These are phyloP conservation scores for Stichodactyla mertensii DNA, from an alignment of 64 coral and sea anemone species.

Conservation along the genomic window DNA sequence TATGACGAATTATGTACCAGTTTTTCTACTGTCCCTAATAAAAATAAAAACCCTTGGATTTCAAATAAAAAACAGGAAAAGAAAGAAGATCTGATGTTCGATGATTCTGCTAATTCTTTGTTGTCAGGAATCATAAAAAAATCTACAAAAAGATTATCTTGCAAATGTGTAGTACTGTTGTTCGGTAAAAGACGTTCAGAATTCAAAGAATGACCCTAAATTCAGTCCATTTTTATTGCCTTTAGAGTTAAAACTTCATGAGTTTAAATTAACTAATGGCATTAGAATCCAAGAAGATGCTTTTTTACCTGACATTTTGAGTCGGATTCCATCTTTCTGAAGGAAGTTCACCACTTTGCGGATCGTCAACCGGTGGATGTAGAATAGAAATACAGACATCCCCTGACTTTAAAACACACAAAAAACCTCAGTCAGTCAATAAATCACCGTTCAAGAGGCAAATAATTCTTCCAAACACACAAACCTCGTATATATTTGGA, in stretches of 20 bases:
- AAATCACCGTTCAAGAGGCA: neutral
- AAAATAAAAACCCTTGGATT: neutral
- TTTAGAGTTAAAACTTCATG: neutral
- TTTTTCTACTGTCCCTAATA: neutral
- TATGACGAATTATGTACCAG: neutral
- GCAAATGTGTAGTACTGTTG: neutral
- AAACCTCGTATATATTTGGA: slow-evolving; percentile 99
- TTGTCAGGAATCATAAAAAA: neutral
- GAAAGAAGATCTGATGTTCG: neutral
- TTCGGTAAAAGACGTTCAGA: neutral
- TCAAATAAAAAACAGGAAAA: neutral
- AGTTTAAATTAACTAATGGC: neutral
- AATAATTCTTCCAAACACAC: neutral
- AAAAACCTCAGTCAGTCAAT: slow-evolving; percentile 14
- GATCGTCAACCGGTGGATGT: slow-evolving; percentile 97
- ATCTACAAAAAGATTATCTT: neutral
- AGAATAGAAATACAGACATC: slow-evolving; percentile 99
- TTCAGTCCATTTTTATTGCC: neutral
- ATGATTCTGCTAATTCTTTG: neutral
- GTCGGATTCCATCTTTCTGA: slow-evolving; percentile 99
- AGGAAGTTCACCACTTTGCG: slow-evolving; percentile 93
- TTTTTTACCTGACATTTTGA: slow-evolving; percentile 90
- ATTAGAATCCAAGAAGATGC: neutral
- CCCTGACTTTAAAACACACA: slow-evolving; percentile 58
- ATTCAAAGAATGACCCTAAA: neutral